phyloP scores from a whole-genome alignment of 1,140 invertebrate genomes.

The Chironomus tepperi region DNA sequence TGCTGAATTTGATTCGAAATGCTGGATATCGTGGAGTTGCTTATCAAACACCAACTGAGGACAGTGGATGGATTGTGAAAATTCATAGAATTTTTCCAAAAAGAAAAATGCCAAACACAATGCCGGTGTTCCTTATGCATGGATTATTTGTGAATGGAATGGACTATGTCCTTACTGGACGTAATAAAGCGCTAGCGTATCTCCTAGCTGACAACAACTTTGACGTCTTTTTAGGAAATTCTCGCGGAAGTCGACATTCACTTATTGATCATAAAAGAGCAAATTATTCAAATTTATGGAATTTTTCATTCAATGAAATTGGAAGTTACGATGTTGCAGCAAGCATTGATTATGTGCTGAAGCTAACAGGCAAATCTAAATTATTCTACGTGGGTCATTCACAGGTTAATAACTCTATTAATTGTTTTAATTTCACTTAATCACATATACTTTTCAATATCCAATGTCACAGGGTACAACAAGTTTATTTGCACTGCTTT shows the following conservation, averaged over 20 bases:
- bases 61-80: slow-evolving; percentile 62
- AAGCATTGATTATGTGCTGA: slow-evolving; percentile 49
- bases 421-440: no score
- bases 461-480: slow-evolving; percentile 56
- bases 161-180: slow-evolving; percentile 58
- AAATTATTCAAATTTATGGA: slow-evolving; percentile 45
- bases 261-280: slow-evolving; percentile 43
- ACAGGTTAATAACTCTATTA: neutral
- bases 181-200: slow-evolving; percentile 50
- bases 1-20: no score
- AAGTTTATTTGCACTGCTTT: slow-evolving; percentile 51
- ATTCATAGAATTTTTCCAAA: slow-evolving; percentile 49
- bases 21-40: neutral
- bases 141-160: slow-evolving; percentile 59
- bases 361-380: slow-evolving; percentile 42
- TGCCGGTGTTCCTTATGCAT: slow-evolving; percentile 62
- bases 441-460: no score
- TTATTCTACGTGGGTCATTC: slow-evolving; percentile 56
- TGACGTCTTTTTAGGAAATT: slow-evolving; percentile 70
- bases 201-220: slow-evolving; percentile 53
- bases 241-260: slow-evolving; percentile 61
- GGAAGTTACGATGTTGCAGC: slow-evolving; percentile 51
- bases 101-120: neutral
- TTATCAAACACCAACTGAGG: slow-evolving; percentile 12
- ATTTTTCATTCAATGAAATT: slow-evolving; percentile 55